Evolutionary conservation across 2,113 vertebrate genomes (phyloP).

Genomic region (Saguinus imperator): DNA sequence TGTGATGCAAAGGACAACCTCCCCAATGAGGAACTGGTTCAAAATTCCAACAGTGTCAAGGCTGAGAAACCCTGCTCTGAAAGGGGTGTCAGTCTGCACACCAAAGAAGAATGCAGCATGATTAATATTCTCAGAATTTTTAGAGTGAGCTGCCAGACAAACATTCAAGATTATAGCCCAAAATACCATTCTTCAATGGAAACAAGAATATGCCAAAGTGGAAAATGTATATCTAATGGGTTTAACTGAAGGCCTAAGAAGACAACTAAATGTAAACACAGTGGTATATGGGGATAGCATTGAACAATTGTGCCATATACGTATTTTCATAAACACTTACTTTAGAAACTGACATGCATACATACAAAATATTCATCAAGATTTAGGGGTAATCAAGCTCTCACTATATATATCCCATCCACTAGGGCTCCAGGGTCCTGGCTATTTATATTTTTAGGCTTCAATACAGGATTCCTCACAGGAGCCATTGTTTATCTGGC

Average conservation of each 20-base stretch:
- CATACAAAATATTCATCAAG: background rate
- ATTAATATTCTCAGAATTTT: background rate
- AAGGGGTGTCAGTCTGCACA: background rate
- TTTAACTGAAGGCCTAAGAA: background rate
- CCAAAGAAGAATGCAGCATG: background rate
- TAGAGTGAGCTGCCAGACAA: background rate
- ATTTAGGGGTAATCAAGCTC: background rate
- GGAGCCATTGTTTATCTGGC: background rate
- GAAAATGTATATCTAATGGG: background rate
- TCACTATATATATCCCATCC: background rate
- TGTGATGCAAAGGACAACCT: background rate
- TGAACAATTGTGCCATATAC: background rate
- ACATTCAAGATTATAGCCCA: background rate
- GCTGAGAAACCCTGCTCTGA: background rate
- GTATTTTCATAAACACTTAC: background rate
- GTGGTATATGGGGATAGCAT: background rate
- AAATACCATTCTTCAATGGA: background rate
- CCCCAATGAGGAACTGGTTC: background rate
- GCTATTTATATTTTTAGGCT: background rate
- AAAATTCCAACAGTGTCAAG: background rate
- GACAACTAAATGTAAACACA: background rate
- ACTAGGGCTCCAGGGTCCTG: background rate
- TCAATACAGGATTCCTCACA: background rate
- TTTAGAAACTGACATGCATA: background rate
- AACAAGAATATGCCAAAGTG: background rate